Evolutionary conservation across 2,113 vertebrate species (phyloP), one percentile per base, ranked within the genome.

Genomic region (Perca schrenkii): DNA sequence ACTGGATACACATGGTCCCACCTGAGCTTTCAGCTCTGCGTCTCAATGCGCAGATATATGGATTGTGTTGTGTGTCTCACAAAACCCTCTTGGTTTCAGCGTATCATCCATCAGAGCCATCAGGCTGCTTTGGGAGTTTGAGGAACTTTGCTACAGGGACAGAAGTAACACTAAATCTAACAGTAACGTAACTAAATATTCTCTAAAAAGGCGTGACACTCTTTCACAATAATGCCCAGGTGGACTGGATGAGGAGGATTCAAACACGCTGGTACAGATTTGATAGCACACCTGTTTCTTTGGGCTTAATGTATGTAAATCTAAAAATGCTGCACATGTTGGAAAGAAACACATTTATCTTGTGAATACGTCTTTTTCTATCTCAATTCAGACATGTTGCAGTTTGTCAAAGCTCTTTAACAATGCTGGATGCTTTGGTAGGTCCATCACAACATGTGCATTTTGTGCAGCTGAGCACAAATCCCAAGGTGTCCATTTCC

Each of bases 151-250:
- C 83, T 75, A 71, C 47, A 47, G 14, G 61, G 65, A 69, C 74
- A 56, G 43, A 63, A 13, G 77, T 63, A 62, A 77, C 57, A 82
- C 49, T 34, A 58, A 77, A 77, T 74, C 69, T 54, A 73, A 84
- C 31, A 54, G 74, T 15, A 56, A 77, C 87, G 82, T 86, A 84
- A 43, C 40, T 43, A 93, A 87, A 82, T 84, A 88, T 14, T 56
- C 52, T 68, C 68, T 28, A 28, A 82, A 43, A 82, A 89, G 77
- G 31, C 17, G 22, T 68, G 63, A 61, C 40, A 3, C 64, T 77
- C 69, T 54, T 73, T 82, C 65, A 70, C 57, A 66, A 40, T 65
- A 79, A 86, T 85, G 77, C 85, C 68, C 58, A 72, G 52, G 73
- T 62, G 68, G 36, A 47, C 56, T 36, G 68, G 19, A 78, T n/a